These are phyloP conservation scores for Geotrupes spiniger DNA, from an alignment of 2,888 invertebrate species.

Conservation along the genomic window DNA sequence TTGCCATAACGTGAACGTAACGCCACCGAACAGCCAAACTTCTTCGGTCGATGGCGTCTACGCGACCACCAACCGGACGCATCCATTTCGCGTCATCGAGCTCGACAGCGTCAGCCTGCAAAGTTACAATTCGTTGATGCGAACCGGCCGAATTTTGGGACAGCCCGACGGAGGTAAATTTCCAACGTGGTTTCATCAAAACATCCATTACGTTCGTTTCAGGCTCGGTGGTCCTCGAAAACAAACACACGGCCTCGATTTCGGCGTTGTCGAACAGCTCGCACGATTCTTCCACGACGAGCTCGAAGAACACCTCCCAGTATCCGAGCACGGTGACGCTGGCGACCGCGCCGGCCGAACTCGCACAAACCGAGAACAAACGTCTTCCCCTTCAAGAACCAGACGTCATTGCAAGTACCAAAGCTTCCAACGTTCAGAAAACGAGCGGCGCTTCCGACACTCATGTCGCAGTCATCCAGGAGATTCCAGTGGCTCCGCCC, in stretches of 20 bases:
- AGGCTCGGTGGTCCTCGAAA: slow-evolving; percentile 28
- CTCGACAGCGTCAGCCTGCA: slow-evolving; percentile 85
- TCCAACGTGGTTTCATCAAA: background rate
- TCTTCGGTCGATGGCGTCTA: slow-evolving; percentile 76
- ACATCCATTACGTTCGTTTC: background rate
- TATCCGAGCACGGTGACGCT: slow-evolving; percentile 46
- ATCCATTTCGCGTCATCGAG: slow-evolving; percentile 83
- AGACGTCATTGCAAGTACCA: slow-evolving; percentile 91
- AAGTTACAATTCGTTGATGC: slow-evolving; percentile 82
- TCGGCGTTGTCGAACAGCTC: slow-evolving; percentile 47
- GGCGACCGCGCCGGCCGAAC: slow-evolving; percentile 11
- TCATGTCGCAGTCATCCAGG: slow-evolving; percentile 32
- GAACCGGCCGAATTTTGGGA: slow-evolving; percentile 77
- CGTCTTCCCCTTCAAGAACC: slow-evolving; percentile 67
- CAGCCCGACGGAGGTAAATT: slow-evolving; percentile 26
- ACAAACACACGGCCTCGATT: slow-evolving; percentile 39
- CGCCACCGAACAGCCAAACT: slow-evolving; percentile 74
- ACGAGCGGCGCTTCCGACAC: slow-evolving; percentile 35
- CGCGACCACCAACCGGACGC: slow-evolving; percentile 62
- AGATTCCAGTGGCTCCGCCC: slow-evolving; percentile 72
- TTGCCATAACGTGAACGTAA: slow-evolving; percentile 56
- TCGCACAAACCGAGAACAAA: slow-evolving; percentile 14
- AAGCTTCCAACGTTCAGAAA: slow-evolving; percentile 55
- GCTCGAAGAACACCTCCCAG: slow-evolving; percentile 44
- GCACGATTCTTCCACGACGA: slow-evolving; percentile 46